A percentile compares a stretch with the other conserved stretches of the same genome.
Conservation (phyloP, 2,797 vertebrate genomes). For the Neoniphon sammara region DNA sequence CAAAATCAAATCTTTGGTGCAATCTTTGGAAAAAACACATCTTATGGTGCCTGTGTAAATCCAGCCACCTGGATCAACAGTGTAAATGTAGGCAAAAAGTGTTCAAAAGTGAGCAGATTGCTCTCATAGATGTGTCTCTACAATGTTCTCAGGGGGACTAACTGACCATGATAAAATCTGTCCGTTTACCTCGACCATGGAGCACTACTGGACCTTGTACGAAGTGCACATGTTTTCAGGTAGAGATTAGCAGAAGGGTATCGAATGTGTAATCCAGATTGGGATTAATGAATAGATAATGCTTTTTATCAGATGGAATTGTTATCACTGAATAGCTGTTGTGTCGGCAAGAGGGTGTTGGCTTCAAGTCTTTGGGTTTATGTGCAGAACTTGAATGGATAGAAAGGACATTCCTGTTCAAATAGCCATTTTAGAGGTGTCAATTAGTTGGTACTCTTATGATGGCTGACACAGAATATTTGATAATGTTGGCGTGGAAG, state of each 20-base stretch:
- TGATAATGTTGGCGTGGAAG: neutral
- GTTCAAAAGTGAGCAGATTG: conserved; percentile 50
- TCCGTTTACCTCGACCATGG: conserved; percentile 67
- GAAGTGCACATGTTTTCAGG: conserved; percentile 23
- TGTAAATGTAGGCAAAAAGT: conserved; percentile 57
- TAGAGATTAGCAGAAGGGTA: conserved; percentile 39
- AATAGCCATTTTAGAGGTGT: conserved; percentile 19
- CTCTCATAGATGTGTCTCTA: conserved; percentile 56
- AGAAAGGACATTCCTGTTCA: conserved; percentile 51
- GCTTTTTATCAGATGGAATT: conserved; percentile 49
- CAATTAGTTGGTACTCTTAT: neutral
- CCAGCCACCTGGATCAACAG: conserved; percentile 59
- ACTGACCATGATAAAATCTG: conserved; percentile 59
- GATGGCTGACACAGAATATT: conserved; percentile 10
- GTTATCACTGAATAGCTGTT: conserved; percentile 37
- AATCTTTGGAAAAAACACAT: conserved; percentile 45
- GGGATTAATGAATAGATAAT: conserved; percentile 55
- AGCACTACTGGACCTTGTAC: conserved; percentile 48
- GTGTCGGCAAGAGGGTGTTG: conserved; percentile 48
- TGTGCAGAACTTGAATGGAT: conserved; percentile 59
- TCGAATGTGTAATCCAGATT: conserved; percentile 50
- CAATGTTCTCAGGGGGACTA: conserved; percentile 78
- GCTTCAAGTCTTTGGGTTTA: conserved; percentile 58
- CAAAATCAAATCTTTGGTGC: conserved; percentile 68
- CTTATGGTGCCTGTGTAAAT: conserved; percentile 67